A percentile compares a stretch with the other conserved stretches of the same genome.
Conservation (phyloP, 1,140 invertebrate species). For the Drosophila aff. region DNA sequence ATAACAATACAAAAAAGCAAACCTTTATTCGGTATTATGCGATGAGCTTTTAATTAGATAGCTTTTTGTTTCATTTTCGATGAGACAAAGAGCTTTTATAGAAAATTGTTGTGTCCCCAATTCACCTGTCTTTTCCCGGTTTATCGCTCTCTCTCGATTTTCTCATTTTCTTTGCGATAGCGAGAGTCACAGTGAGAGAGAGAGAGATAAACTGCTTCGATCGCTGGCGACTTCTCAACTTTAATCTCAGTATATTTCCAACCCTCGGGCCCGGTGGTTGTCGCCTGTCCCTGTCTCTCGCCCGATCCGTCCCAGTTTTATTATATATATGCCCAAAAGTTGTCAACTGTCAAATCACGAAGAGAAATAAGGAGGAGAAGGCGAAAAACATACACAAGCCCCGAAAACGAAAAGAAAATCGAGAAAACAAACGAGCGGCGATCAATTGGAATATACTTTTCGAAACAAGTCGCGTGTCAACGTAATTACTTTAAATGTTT, state of each 20-base stretch:
- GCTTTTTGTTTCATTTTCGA: constrained; percentile 21
- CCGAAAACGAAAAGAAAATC: constrained; percentile 36
- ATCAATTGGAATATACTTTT: constrained; percentile 65
- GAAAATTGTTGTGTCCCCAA: constrained; percentile 29
- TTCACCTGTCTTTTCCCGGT: constrained; percentile 32
- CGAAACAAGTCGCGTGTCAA: constrained; percentile 75
- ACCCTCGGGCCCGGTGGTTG: constrained; percentile 76
- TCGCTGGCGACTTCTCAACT: constrained; percentile 32
- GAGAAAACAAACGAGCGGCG: constrained; percentile 32
- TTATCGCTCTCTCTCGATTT: constrained; percentile 19
- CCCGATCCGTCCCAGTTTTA: constrained; percentile 16
- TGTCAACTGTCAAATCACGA: constrained; percentile 67
- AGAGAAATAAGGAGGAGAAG: constrained; percentile 21
- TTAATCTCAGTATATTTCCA: constrained; percentile 69
- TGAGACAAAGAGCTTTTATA: constrained; percentile 42
- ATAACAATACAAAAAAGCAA: constrained; percentile 13
- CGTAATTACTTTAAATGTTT: constrained; percentile 66
- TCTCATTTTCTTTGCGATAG: constrained; percentile 22
- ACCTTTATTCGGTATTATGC: constrained; percentile 42
- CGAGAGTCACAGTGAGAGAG: constrained; percentile 6
- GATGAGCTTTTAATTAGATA: constrained; percentile 50
- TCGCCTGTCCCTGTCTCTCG: constrained; percentile 21
- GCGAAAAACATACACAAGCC: constrained; percentile 17
- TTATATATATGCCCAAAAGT: constrained; percentile 64
- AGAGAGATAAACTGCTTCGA: neutral